Evolutionary conservation across 2,888 invertebrate species (phyloP).

Genomic region (Polylopha cassiicola): DNA sequence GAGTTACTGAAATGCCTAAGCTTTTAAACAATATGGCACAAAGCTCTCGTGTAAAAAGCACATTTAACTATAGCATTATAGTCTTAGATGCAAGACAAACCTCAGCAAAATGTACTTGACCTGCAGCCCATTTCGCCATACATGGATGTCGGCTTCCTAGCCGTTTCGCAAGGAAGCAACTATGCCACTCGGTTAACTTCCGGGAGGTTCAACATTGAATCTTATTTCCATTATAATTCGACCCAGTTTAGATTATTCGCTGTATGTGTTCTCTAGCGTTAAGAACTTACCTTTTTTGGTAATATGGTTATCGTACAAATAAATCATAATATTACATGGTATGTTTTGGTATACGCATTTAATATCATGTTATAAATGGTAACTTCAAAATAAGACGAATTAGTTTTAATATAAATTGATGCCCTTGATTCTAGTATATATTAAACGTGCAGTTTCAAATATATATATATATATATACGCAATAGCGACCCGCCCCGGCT

Average conservation of each 20-base stretch:
- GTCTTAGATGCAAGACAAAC: conserved; percentile 10
- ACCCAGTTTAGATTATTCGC: conserved; percentile 19
- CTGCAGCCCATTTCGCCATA: conserved; percentile 41
- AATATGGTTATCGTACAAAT: conserved; percentile 41
- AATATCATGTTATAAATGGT: no score
- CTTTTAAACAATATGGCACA: no score
- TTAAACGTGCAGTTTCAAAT: no score
- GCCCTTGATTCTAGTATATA: no score
- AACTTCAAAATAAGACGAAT: no score
- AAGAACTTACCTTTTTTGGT: conserved; percentile 45
- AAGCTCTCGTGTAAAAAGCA: no score
- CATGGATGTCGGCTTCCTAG: conserved; percentile 42
- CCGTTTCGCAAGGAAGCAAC: conserved; percentile 48
- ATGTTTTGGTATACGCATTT: no score
- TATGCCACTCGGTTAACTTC: conserved; percentile 36
- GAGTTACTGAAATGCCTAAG: no score
- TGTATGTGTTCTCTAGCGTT: conserved; percentile 2
- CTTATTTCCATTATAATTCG: conserved; percentile 23
- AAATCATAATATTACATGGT: conserved; percentile 36
- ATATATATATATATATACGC: no score
- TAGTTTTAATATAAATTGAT: no score
- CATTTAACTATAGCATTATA: not conserved
- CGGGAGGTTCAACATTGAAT: conserved; percentile 23
- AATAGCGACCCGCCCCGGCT: no score
- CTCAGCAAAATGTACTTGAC: conserved; percentile 29